Evolutionary conservation across 2,888 invertebrate species (phyloP), one percentile per base, ranked within the genome.

Genomic region (Parnassius glacialis): DNA sequence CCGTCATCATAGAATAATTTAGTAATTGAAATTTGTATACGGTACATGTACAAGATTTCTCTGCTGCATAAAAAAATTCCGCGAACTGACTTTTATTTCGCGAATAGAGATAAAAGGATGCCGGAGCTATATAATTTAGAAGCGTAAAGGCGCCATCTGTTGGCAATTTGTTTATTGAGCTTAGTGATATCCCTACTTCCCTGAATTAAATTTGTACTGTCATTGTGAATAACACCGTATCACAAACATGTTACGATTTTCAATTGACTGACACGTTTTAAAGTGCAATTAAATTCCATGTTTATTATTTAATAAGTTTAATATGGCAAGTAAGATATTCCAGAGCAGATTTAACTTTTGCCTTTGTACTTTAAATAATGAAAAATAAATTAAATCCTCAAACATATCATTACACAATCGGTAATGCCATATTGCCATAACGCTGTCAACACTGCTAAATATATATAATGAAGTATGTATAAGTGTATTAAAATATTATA

Each of bases 61-160:
- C 43, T 43, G 11, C 43, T 43, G 43, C 43, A 0, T 34, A 1
- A 34, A 34, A 34, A 34, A 7, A 7, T 58, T 58, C 47, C 50
- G n/a, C 44, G 54, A 51, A 50, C 2, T 45, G 54, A 16, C 51
- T 59, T 62, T 59, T 51, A 58, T 62, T 62, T 58, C 58, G 54
- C 54, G 58, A 62, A 62, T 51, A 45, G 16, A 62, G 62, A 62
- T 62, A 59, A 62, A 62, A 55, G 57, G 51, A 54, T 50, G 58
- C 58, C 58, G 42, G 41, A 9, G 58, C 62, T 51, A 44, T 62
- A 58, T 62, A 62, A 62, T 62, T 62, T 62, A 51, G 58, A 51
- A 55, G 58, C 62, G 62, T 62, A 62, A 62, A 62, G 43, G 51
- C 58, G 53, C 53, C 62, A 62, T 62, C 62, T 62, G 62, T 55